Evolutionary conservation across 2,797 vertebrate genomes (phyloP).

Genomic region (Dendrocincla tyrannina): DNA sequence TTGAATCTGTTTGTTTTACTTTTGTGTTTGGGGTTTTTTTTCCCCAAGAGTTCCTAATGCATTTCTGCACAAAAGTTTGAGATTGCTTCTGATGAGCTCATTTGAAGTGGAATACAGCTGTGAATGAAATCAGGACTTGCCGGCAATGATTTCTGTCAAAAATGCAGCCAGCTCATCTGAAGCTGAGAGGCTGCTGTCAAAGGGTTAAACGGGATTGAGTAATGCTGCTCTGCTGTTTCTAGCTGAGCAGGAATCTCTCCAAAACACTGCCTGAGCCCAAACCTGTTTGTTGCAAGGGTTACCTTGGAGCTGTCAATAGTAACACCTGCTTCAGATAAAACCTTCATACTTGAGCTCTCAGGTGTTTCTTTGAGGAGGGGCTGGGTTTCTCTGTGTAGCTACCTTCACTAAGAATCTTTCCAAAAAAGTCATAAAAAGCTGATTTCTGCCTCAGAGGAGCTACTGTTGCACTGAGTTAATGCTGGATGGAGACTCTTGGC

Average conservation of each 20-base stretch:
- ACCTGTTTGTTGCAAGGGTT: neutral
- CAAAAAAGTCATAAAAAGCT: neutral
- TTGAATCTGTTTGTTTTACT: neutral
- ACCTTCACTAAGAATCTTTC: neutral
- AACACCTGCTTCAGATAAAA: neutral
- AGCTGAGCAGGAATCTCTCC: neutral
- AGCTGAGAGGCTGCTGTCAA: neutral
- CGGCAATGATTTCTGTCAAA: neutral
- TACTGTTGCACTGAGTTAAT: neutral
- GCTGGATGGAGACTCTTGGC: neutral
- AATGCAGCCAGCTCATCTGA: neutral
- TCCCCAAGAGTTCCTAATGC: neutral
- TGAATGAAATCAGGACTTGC: rapidly evolving
- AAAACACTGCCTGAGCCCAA: neutral
- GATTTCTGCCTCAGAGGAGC: neutral
- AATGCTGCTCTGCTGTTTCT: neutral
- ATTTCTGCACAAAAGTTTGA: neutral
- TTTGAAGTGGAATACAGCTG: neutral
- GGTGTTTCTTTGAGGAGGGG: neutral
- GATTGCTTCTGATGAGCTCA: neutral
- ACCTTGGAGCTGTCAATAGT: slow-evolving; percentile 22
- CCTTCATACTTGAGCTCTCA: neutral
- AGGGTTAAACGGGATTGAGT: neutral
- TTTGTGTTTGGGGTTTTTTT: neutral
- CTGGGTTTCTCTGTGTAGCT: neutral